Base-by-base conservation (phyloP, 2,113 vertebrate species). In the Ammospiza caudacuta region DNA sequence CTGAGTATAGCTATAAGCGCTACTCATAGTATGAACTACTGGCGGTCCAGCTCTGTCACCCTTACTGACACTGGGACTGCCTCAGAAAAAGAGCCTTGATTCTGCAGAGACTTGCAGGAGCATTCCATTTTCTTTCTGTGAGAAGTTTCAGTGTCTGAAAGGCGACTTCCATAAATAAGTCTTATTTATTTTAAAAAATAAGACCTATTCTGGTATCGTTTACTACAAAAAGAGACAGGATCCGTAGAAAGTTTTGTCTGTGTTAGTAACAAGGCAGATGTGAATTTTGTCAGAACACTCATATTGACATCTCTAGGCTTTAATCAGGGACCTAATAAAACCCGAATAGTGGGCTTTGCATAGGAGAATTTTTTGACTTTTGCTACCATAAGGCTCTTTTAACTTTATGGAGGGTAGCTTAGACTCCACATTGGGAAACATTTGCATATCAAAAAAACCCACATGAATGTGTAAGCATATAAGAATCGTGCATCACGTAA, bases 191-290 rank as follows among this genome's bases (percentile, higher is more conserved):
- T 59, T 41, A 6, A 79, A 41, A 86, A 81, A 31, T 27, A 72
- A 52, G 35, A n/a, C 4, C 5, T 81, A 6, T 59, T 76, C 12
- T 15, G 28, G 5, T 54, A 43, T 6, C 66, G 37, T 25, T 87
- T 64, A 17, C 28, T 57, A 31, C 15, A 61, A 47, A 77, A 87
- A n/a, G 12, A 57, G 33, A 19, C 10, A 62, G 57, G 52, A 72
- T 54, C 29, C 0, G 0, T 11, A 49, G n/a, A 58, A 83, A 57
- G 5, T 11, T 47, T 44, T 39, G 12, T 61, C 41, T 73, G 5
- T 61, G 43, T 47, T 82, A 81, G 1, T 61, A 81, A 74, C 25
- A 64, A 58, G 28, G 17, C 13, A 28, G 28, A 82, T 57, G 9
- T 76, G n/a, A 51, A 78, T 29, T 70, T 52, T 22, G 24, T 70